Percentiles rank a stretch among this genome's conserved stretches.
Evolutionary conservation across 37 sponge, comb jelly and placozoan species (phyloP).

Genomic region (Diacarnus erythraeanus): DNA sequence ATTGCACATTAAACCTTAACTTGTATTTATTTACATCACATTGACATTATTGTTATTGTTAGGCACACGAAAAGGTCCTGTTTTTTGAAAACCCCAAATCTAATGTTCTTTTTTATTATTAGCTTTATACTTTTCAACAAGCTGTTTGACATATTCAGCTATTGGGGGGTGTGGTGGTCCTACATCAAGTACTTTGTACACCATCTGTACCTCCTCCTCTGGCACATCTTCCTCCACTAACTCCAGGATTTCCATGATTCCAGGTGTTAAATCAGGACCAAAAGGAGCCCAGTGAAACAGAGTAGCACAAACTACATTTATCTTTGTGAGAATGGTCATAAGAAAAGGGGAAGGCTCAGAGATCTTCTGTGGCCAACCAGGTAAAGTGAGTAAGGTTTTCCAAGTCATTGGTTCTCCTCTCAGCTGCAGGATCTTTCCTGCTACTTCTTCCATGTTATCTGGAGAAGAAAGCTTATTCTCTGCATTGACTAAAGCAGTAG

Average conservation of each 20-base stretch:
- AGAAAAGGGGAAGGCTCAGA: conserved; percentile 9
- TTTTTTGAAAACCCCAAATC: not conserved
- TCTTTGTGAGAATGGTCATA: conserved; percentile 9
- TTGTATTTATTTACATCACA: no score
- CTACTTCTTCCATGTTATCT: conserved; percentile 3
- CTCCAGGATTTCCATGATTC: conserved; percentile 21
- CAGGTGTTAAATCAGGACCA: conserved; percentile 47
- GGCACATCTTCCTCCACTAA: conserved; percentile 24
- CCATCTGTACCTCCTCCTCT: not conserved
- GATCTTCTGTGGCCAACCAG: conserved; percentile 56
- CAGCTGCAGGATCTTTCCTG: conserved; percentile 38
- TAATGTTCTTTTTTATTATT: not conserved
- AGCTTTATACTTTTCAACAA: conserved; percentile 31
- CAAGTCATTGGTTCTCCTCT: conserved; percentile 51
- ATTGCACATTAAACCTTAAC: no score
- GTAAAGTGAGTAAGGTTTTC: conserved; percentile 34
- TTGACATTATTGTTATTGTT: no score
- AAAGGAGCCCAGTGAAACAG: conserved; percentile 57
- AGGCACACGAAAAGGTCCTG: no score
- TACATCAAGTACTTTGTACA: conserved; percentile 24
- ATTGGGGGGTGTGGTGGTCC: conserved; percentile 39
- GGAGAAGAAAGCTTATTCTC: conserved; percentile 38
- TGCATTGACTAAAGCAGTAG: conserved; percentile 29
- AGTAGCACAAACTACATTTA: conserved; percentile 52
- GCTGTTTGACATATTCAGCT: conserved; percentile 18